Evolutionary conservation across 2,888 invertebrate species (phyloP).

Genomic region (Carpatolechia fugitivella): DNA sequence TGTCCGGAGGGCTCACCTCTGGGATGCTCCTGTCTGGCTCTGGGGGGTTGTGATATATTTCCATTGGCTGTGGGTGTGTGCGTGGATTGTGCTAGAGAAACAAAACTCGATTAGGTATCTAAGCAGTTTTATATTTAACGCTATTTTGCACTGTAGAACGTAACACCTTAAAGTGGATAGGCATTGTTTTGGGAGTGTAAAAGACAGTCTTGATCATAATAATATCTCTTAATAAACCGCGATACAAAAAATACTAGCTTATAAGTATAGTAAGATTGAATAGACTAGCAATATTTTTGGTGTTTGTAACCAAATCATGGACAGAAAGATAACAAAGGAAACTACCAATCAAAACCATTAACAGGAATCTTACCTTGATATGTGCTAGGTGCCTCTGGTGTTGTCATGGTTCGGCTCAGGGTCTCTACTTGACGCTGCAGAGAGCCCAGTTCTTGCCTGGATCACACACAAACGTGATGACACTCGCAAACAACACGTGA

Average conservation of each 20-base stretch:
- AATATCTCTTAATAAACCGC: no score
- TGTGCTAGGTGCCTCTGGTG: constrained; percentile 54
- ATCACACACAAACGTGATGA: constrained; percentile 75
- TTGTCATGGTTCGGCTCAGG: constrained; percentile 72
- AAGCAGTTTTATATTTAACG: no score
- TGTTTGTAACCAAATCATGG: no score
- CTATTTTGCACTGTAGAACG: no score
- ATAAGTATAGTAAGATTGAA: no score
- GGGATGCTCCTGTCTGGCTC: constrained; percentile 63
- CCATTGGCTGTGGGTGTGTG: constrained; percentile 57
- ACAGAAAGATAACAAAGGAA: no score
- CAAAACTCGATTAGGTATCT: background rate
- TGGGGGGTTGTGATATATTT: constrained; percentile 55
- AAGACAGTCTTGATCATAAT: no score
- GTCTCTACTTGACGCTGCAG: constrained; percentile 88
- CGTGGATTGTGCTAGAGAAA: constrained; percentile 66
- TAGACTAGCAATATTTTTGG: no score
- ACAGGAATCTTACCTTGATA: constrained; percentile 53
- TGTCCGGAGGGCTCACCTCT: constrained; percentile 65
- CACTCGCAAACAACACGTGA: constrained; percentile 49
- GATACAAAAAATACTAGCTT: no score
- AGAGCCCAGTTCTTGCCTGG: constrained; percentile 86
- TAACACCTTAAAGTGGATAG: no score
- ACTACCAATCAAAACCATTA: background rate
- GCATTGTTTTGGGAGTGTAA: no score